Conservation (phyloP, 2,888 invertebrate species). For the Ophraella communa region DNA sequence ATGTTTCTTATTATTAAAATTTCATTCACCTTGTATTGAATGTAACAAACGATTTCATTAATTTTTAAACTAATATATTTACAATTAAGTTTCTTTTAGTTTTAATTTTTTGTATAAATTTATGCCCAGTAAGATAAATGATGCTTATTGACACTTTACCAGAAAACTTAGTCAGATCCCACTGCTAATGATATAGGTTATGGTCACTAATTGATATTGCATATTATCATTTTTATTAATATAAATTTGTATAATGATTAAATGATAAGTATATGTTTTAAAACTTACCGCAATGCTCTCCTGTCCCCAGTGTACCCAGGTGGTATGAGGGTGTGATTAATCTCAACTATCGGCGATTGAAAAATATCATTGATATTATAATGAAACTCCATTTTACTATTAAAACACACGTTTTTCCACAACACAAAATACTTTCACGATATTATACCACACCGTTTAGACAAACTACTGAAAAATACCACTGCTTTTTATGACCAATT, state of each 20-base stretch:
- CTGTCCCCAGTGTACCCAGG: slow-evolving; percentile 64
- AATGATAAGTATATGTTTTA: not conserved
- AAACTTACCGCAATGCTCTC: slow-evolving; percentile 61
- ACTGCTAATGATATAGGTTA: slow-evolving; percentile 11
- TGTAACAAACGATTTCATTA: too few species aligned
- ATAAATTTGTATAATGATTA: not conserved
- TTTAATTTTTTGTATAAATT: too few species aligned
- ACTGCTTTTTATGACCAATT: slow-evolving; percentile 16
- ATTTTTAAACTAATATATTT: too few species aligned
- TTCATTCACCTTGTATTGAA: too few species aligned
- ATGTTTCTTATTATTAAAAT: too few species aligned
- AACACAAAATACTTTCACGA: slow-evolving; percentile 2
- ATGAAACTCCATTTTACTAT: slow-evolving; percentile 63
- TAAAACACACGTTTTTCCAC: slow-evolving; percentile 13
- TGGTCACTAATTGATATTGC: not conserved
- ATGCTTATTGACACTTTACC: not conserved
- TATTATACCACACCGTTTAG: not conserved
- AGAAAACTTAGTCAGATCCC: not conserved
- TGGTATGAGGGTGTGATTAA: slow-evolving; percentile 63
- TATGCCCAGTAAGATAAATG: too few species aligned
- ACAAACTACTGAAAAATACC: not conserved
- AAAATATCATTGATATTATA: slow-evolving; percentile 64
- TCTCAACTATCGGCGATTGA: slow-evolving; percentile 61
- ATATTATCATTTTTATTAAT: too few species aligned
- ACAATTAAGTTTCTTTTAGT: too few species aligned